These are phyloP conservation scores for Ochropleura leucogaster DNA, from an alignment of 2,888 invertebrate species.

Conservation along the genomic window DNA sequence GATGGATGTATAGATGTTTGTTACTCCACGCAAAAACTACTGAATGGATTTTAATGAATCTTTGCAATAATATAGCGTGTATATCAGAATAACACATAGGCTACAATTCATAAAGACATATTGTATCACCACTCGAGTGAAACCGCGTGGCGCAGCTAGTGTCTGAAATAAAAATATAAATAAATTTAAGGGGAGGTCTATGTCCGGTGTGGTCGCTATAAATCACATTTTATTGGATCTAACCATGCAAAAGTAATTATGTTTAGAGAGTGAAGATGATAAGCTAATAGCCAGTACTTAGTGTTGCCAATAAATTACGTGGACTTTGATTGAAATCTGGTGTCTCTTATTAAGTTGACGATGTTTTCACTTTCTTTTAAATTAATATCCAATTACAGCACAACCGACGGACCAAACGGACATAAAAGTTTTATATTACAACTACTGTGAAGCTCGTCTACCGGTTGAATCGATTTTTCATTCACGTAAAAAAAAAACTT, in stretches of 20 bases:
- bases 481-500: neutral
- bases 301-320: conserved; percentile 15
- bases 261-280: conserved; percentile 20
- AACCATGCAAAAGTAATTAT: conserved; percentile 11
- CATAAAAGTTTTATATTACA: neutral
- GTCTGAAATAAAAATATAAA: too few species aligned
- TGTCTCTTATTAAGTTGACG: conserved; percentile 7
- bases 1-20: too few species aligned
- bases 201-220: conserved; percentile 8
- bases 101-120: too few species aligned
- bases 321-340: conserved; percentile 23
- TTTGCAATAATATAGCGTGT: too few species aligned
- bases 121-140: too few species aligned
- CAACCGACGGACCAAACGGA: neutral
- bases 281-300: conserved; percentile 5
- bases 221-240: conserved; percentile 11
- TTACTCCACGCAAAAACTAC: too few species aligned
- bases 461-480: neutral
- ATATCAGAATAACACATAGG: too few species aligned
- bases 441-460: too few species aligned
- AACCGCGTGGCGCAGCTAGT: too few species aligned
- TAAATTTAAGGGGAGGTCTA: neutral
- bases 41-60: too few species aligned
- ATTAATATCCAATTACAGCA: neutral
- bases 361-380: conserved; percentile 28